phyloP scores from a whole-genome alignment of 1,140 invertebrate species.

The Drosophila littoralis region DNA sequence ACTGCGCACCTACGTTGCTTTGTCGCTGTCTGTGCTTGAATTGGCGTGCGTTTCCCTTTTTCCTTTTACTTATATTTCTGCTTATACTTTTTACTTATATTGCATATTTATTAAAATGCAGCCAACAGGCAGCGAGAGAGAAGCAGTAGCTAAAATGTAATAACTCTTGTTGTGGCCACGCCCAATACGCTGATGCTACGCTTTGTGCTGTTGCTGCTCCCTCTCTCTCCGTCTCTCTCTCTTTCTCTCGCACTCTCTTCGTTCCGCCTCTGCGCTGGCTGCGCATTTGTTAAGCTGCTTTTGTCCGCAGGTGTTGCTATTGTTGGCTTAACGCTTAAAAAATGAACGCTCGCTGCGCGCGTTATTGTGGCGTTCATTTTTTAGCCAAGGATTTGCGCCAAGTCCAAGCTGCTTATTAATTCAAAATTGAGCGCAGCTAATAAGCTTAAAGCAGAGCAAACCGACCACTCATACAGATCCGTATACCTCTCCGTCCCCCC shows the following conservation, averaged over 20 bases:
- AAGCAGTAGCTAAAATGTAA: conserved; percentile 73
- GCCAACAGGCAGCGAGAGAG: conserved; percentile 24
- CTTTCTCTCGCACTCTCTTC: not conserved
- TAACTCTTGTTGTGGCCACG: conserved; percentile 71
- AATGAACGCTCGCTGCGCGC: conserved; percentile 26
- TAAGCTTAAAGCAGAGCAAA: conserved; percentile 61
- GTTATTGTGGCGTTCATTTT: conserved; percentile 21
- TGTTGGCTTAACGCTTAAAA: conserved; percentile 71
- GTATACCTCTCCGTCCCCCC: not conserved
- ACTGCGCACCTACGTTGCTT: conserved; percentile 38
- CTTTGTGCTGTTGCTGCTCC: conserved; percentile 5
- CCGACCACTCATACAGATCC: conserved; percentile 2
- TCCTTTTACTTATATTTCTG: conserved; percentile 54
- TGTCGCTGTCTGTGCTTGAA: conserved; percentile 55
- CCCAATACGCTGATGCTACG: conserved; percentile 15
- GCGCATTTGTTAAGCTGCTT: conserved; percentile 75
- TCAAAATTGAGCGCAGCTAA: conserved; percentile 66
- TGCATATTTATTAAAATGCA: conserved; percentile 82
- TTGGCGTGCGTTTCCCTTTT: conserved; percentile 28
- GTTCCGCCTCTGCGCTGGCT: conserved; percentile 19
- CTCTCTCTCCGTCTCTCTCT: not conserved
- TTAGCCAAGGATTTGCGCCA: conserved; percentile 61
- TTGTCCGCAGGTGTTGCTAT: conserved; percentile 79
- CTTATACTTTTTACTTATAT: conserved; percentile 47
- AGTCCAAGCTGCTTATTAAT: conserved; percentile 79